Base-by-base conservation (phyloP, 2,797 vertebrate species). In the Spondyliosoma cantharus region DNA sequence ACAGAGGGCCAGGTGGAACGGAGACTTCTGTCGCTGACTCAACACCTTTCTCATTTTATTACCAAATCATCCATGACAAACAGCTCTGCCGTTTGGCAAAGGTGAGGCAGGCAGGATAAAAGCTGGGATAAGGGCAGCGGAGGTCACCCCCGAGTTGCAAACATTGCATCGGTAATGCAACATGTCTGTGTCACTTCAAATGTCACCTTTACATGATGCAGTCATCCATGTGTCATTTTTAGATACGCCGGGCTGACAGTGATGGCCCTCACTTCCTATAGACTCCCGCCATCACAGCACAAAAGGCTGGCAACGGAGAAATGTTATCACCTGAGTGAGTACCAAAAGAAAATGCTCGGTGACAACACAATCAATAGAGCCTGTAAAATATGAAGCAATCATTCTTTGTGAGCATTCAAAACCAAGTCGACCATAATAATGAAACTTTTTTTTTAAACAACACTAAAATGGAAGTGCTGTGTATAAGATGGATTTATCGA, bases 11-110 rank as follows among this genome's bases (percentile, higher is more conserved):
- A 93, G 93, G 93, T 94, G 93, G 92, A 95, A 93, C 81, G 86
- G 89, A 92, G 84, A 92, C 93, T 92, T 89, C 90, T 93, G 89
- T 89, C 85, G 95, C 94, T 96, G 95, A 95, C 93, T 95, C 94
- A 89, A 94, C 94, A 94, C 92, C 92, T 93, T 93, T 93, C 91
- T 93, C 92, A 91, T 95, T 95, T 95, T 95, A 94, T 94, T 95
- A 94, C 91, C 92, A 95, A 95, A 95, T 94, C 93, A 94, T 90
- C 93, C 92, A 85, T 94, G 93, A 95, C 93, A 94, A 94, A 92
- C 92, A 93, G 93, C 91, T 84, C 83, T 81, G 87, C 83, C 80
- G 87, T 90, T 91, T 90, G 92, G 90, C 89, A 86, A 89, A 93
- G 89, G 91, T 91, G 91, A 92, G 83, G 89, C 84, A 76, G 85